Conservation (phyloP, 2,888 invertebrate genomes). For the Brassicogethes aeneus region DNA sequence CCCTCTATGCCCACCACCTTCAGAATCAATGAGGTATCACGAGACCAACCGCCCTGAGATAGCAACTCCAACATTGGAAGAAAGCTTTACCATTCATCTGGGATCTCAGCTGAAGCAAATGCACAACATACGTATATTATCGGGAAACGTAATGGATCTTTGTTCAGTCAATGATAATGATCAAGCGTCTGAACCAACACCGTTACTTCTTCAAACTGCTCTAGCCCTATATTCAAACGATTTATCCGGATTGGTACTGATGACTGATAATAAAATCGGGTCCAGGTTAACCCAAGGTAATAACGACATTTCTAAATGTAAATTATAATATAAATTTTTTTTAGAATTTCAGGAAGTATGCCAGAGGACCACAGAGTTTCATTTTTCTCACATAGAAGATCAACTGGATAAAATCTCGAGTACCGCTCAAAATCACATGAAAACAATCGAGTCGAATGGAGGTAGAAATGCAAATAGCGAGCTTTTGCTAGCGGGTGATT, state of each 20-base stretch:
- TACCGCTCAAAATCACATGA: slow-evolving; percentile 28
- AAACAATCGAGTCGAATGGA: slow-evolving; percentile 16
- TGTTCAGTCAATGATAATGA: slow-evolving; percentile 46
- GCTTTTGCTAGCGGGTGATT: slow-evolving; percentile 72
- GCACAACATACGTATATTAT: slow-evolving; percentile 90
- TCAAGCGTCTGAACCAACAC: slow-evolving; percentile 49
- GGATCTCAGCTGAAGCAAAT: slow-evolving; percentile 98
- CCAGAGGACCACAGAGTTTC: slow-evolving; percentile 85
- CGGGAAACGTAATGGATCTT: slow-evolving; percentile 75
- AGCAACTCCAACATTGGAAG: slow-evolving; percentile 53
- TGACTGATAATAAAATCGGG: slow-evolving; percentile 53
- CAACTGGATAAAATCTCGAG: slow-evolving; percentile 66
- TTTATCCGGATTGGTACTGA: slow-evolving; percentile 77
- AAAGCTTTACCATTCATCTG: slow-evolving; percentile 95
- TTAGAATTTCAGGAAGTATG: slow-evolving; percentile 61
- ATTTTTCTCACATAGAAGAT: slow-evolving; percentile 78
- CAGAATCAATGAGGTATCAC: neutral
- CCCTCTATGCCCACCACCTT: neutral
- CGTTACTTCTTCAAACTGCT: slow-evolving; percentile 84
- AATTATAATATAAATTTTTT: slow-evolving; percentile 16
- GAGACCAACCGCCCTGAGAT: neutral
- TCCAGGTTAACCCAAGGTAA: slow-evolving; percentile 34
- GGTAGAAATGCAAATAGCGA: slow-evolving; percentile 39
- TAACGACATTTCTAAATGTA: slow-evolving; percentile 3
- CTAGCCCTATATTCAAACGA: slow-evolving; percentile 89